Base-by-base conservation (phyloP, 2,113 vertebrate genomes). In the Lutjanus erythropterus region DNA sequence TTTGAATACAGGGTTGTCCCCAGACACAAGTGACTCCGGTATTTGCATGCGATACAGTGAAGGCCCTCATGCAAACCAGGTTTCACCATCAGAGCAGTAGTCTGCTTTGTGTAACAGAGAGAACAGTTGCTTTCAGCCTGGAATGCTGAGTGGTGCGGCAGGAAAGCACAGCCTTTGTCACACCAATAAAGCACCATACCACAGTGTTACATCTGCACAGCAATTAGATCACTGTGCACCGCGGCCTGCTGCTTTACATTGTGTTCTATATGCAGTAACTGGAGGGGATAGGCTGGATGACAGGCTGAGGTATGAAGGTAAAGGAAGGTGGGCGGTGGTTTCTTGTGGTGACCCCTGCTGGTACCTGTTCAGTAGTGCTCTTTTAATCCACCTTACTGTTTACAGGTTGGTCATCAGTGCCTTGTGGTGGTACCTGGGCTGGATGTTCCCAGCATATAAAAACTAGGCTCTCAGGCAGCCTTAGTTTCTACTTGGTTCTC, bases 21-120 rank as follows among this genome's bases (percentile, higher is more conserved):
- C 56, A 31, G 56, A 64, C 35, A 74, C 52, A 15, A 29, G 11
- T 3, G 39, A 42, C 46, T 58, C 56, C 39, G 2, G 59, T 31
- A 85, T 94, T 93, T 94, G 86, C 90, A 87, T 93, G 78, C 23
- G 64, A 52, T 69, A 75, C 84, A 73, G 79, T 56, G 21, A 62
- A 84, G 49, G 50, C 68, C 61, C 39, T 81, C 82, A 93, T 90
- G 87, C 89, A 93, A 94, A 94, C 16, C 50, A 50, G 70, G 64
- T 52, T n/a, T 46, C n/a, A 3, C 23, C 49, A 44, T 31, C 64
- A 41, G 73, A 15, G 56, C 15, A 27, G 75, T 29, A 6, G 66
- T 67, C 81, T 73, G 67, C 90, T 91, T 89, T 92, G 86, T 88
- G 25, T 86, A 76, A 72, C 84, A 81, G 78, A 88, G 50, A 71